A percentile compares a stretch with the other conserved stretches of the same genome.
Evolutionary conservation across 1,140 invertebrate species (phyloP).

Genomic region (Drosophila tristis): DNA sequence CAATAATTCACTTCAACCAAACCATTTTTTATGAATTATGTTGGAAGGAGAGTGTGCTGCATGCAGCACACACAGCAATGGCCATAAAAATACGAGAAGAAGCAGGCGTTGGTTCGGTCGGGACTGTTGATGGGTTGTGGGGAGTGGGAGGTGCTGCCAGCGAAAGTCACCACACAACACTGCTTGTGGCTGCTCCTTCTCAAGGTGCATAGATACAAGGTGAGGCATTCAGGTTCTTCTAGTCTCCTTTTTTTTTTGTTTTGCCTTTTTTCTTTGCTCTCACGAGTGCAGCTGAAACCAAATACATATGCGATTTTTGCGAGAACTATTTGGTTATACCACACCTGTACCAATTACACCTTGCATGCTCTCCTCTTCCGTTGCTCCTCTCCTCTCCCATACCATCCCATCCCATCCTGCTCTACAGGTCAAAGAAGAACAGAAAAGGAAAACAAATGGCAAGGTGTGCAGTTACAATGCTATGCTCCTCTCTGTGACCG

Average conservation of each 20-base stretch:
- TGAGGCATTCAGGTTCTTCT: conserved; percentile 5
- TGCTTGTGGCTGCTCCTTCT: too few relatives aligned
- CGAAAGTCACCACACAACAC: conserved; percentile 53
- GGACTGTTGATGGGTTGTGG: too few relatives aligned
- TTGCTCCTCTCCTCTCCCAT: conserved; percentile 18
- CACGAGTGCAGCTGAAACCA: too few relatives aligned
- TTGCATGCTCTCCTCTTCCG: conserved; percentile 1
- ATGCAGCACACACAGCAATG: conserved; percentile 38
- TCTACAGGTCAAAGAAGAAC: conserved; percentile 51
- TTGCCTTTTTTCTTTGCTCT: not conserved
- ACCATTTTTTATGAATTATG: conserved; percentile 64
- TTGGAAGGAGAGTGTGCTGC: conserved; percentile 36
- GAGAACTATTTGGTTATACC: too few relatives aligned
- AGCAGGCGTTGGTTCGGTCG: conserved; percentile 49
- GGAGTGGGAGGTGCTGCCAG: conserved; percentile 16
- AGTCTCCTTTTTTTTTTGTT: conserved; percentile 28
- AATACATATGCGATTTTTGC: too few relatives aligned
- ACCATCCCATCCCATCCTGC: conserved; percentile 23
- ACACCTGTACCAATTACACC: not conserved
- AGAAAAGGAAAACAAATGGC: conserved; percentile 38
- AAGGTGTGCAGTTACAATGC: conserved; percentile 53
- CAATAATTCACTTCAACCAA: conserved; percentile 58
- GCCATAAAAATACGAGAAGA: conserved; percentile 56
- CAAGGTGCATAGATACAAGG: not conserved
- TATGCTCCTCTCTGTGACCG: not conserved